Evolutionary conservation across 1,140 invertebrate genomes (phyloP).

Genomic region (Dendrolimus punctatus): DNA sequence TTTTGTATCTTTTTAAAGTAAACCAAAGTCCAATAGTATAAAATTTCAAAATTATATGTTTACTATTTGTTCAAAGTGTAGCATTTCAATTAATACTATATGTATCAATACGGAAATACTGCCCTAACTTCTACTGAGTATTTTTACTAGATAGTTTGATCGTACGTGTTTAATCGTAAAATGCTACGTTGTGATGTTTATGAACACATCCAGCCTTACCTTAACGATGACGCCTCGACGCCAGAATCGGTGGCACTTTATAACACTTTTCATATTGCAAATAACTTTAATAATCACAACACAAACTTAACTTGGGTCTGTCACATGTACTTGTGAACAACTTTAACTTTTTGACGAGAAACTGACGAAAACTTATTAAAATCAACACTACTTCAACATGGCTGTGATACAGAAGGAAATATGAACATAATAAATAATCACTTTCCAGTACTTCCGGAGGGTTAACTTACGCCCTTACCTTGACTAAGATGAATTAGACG

Average conservation of each 20-base stretch:
- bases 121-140: too few relatives aligned
- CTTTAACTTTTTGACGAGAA: constrained; percentile 61
- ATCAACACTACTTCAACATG: constrained; percentile 72
- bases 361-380: constrained; percentile 68
- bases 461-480: constrained; percentile 70
- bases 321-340: constrained; percentile 68
- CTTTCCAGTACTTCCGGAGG: constrained; percentile 61
- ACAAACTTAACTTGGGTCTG: constrained; percentile 68
- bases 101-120: too few relatives aligned
- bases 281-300: constrained; percentile 67
- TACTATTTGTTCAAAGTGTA: too few relatives aligned
- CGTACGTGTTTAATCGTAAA: constrained; percentile 6
- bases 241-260: constrained; percentile 65
- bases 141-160: too few relatives aligned
- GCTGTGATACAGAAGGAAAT: constrained; percentile 68
- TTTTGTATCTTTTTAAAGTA: too few relatives aligned
- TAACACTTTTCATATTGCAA: constrained; percentile 66
- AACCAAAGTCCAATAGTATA: too few relatives aligned
- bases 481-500: constrained; percentile 63
- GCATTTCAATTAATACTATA: too few relatives aligned
- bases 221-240: constrained; percentile 62
- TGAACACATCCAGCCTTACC: constrained; percentile 70
- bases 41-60: too few relatives aligned
- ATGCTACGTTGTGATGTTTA: constrained; percentile 51
- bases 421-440: constrained; percentile 70